These are phyloP conservation scores for Leptopilina boulardi DNA, from an alignment of 1,140 invertebrate species.

Conservation along the genomic window DNA sequence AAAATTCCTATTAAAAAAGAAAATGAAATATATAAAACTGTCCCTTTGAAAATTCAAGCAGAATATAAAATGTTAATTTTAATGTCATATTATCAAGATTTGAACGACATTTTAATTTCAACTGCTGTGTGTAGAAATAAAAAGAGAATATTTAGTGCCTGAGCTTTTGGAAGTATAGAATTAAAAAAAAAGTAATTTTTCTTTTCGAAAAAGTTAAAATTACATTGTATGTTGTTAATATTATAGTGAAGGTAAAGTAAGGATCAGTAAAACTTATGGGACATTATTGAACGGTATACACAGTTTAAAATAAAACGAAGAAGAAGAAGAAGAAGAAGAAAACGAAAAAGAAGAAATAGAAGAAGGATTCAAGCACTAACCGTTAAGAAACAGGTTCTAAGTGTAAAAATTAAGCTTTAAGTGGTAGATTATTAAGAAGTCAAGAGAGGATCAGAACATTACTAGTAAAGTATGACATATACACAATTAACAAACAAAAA, in stretches of 20 bases:
- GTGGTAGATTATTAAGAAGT: conserved; percentile 29
- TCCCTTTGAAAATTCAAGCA: too few species aligned
- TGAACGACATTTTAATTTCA: background rate
- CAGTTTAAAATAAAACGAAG: conserved; percentile 15
- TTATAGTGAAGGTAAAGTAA: conserved; percentile 20
- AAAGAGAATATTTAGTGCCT: background rate
- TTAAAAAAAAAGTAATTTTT: background rate
- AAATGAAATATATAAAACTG: too few species aligned
- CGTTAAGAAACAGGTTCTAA: conserved; percentile 33
- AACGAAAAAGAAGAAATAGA: background rate
- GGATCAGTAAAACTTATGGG: conserved; percentile 14
- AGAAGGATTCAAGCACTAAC: conserved; percentile 1
- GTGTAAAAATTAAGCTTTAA: conserved; percentile 28
- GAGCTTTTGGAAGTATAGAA: background rate
- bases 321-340: conserved; percentile 2
- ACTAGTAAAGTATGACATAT: background rate
- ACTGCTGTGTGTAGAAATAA: background rate
- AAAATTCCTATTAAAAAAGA: too few species aligned
- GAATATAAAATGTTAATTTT: too few species aligned
- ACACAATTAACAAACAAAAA: background rate
- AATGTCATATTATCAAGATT: too few species aligned
- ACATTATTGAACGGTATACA: conserved; percentile 28
- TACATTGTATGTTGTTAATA: conserved; percentile 26
- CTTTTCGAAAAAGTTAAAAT: conserved; percentile 4
- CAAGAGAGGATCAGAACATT: background rate